Percentiles rank a stretch among this genome's conserved stretches.
Conservation (phyloP, 1,140 invertebrate species). For the Seison nebaliae region DNA sequence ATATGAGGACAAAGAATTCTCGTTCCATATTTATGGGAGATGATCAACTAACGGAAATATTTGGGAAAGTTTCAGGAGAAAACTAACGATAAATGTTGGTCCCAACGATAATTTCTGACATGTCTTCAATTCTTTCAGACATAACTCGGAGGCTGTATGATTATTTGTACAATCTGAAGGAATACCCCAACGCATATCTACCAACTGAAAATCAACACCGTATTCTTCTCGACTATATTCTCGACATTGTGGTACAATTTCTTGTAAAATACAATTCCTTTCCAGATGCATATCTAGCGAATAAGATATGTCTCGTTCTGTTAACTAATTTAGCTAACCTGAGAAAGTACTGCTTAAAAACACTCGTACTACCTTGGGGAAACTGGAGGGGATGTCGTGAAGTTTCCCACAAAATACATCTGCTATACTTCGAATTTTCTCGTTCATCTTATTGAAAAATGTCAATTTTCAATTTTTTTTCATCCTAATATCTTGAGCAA, state of each 20-base stretch:
- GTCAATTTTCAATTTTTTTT: too few relatives aligned
- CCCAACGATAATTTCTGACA: slow-evolving; percentile 23
- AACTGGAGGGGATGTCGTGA: too few relatives aligned
- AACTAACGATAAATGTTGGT: slow-evolving; percentile 22
- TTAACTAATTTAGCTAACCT: neutral
- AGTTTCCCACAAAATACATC: too few relatives aligned
- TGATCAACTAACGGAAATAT: slow-evolving; percentile 35
- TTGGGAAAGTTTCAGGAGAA: slow-evolving; percentile 42
- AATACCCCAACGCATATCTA: slow-evolving; percentile 25
- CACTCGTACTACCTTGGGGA: slow-evolving; percentile 8
- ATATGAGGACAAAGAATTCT: too few relatives aligned
- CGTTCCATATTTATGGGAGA: neutral
- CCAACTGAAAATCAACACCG: slow-evolving; percentile 21
- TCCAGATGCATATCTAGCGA: slow-evolving; percentile 15
- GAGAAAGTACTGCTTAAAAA: slow-evolving; percentile 7
- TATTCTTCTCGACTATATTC: slow-evolving; percentile 18
- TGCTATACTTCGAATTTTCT: too few relatives aligned
- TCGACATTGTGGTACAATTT: slow-evolving; percentile 18
- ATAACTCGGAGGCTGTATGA: slow-evolving; percentile 19
- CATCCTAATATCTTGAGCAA: too few relatives aligned
- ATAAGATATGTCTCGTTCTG: neutral
- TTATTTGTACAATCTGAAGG: slow-evolving; percentile 20
- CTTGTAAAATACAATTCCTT: slow-evolving; percentile 17
- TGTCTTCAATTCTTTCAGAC: slow-evolving; percentile 20
- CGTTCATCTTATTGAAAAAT: too few relatives aligned